These are phyloP conservation scores for Hydrozoanthus gracilis DNA, from an alignment of 92 coral and sea anemone genomes.

Conservation along the genomic window DNA sequence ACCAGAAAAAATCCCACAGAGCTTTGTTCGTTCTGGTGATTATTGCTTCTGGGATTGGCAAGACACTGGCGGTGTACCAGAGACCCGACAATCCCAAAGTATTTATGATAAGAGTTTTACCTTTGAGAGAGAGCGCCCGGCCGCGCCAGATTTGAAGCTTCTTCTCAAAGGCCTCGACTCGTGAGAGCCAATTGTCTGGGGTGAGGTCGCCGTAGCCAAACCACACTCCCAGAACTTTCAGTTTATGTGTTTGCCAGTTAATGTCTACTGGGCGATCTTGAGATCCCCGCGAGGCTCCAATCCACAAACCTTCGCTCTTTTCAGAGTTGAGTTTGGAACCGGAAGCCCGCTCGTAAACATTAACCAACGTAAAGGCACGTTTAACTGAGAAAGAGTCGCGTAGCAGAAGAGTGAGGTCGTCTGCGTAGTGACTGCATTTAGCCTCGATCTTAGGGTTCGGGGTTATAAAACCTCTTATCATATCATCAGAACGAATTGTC, in stretches of 20 bases:
- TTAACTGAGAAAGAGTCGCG: not conserved
- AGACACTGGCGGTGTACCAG: not conserved
- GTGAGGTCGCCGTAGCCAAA: slow-evolving; percentile 22
- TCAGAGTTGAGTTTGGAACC: not conserved
- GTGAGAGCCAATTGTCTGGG: slow-evolving; percentile 9
- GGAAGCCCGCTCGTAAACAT: not conserved
- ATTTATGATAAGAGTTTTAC: not conserved
- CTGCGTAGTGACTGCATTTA: too few relatives aligned
- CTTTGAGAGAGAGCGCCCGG: not conserved
- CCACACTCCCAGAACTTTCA: not conserved
- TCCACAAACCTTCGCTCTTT: not conserved
- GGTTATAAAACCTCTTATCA: too few relatives aligned
- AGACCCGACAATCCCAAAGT: not conserved
- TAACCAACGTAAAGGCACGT: not conserved
- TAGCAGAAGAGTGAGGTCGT: too few relatives aligned
- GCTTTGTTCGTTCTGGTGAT: slow-evolving; percentile 1
- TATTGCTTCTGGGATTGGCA: not conserved
- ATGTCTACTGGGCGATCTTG: not conserved
- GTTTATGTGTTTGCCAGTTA: not conserved
- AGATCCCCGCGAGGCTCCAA: not conserved
- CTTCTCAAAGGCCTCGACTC: slow-evolving; percentile 1
- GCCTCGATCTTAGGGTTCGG: too few relatives aligned
- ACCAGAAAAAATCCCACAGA: slow-evolving; percentile 5
- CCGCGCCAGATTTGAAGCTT: not conserved
- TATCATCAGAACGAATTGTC: too few relatives aligned